Base-by-base conservation (phyloP, 1,140 invertebrate species). In the Plutomurus gul region DNA sequence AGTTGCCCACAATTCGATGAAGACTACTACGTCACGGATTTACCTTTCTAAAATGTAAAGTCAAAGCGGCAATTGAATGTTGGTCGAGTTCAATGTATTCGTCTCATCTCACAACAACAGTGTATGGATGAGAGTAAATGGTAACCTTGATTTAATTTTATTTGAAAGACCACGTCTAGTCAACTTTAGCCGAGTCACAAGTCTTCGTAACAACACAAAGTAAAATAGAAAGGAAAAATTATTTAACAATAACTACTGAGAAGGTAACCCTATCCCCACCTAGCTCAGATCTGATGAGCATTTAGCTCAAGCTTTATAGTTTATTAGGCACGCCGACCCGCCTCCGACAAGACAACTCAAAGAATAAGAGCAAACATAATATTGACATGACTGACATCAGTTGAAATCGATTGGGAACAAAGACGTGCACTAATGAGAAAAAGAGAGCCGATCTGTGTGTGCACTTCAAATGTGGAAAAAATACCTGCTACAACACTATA, bases 391-490 rank as follows among this genome's bases (percentile, higher is more conserved):
- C 40, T 73, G 70, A 73, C 37, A 46, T 43, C 37, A 43, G n/a
- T 73, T 27, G 70, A 73, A 73, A 73, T 73, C 70, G 70, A 73
- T 73, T 73, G 70, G 70, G 70, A 73, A 73, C 70, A 73, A 73
- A 43, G 70, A 46, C 40, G 70, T 73, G 40, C 37, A 73, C 37
- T 73, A 73, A 73, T 73, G 70, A 73, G 70, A 73, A 73, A 73
- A 73, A 46, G 70, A 65, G 56, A 65, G 56, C 56, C 56, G 56
- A n/a, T 65, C 30, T 65, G n/a, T 27, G 13, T 5, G 22, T 65
- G 22, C 10, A 65, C 25, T 22, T 25, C 4, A 22, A 51, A 33
- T n/a, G 56, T n/a, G 30, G 18, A 65, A 33, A 65, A 65, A 33
- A 43, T 43, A n/a, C 39, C 39, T 43, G n/a, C 39, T 43, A 16